These are phyloP conservation scores for Papilio gigon DNA, from an alignment of 2,888 invertebrate genomes.

Conservation along the genomic window DNA sequence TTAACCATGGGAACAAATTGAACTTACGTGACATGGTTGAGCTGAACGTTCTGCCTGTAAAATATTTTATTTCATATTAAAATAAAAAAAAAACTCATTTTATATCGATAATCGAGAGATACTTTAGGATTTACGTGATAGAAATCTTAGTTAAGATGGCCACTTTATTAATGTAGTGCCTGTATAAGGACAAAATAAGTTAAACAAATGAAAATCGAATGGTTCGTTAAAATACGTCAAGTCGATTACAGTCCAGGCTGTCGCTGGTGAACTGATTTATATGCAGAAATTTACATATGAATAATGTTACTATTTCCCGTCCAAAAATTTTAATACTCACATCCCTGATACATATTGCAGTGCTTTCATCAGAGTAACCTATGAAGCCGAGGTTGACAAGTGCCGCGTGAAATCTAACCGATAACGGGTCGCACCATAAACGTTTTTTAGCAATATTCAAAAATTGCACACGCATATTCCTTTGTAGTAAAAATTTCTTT, in stretches of 20 bases:
- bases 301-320: too few species aligned
- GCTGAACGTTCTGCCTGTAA: constrained; percentile 63
- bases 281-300: too few species aligned
- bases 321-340: constrained; percentile 57
- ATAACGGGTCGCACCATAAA: constrained; percentile 65
- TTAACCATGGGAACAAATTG: not conserved
- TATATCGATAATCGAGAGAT: too few species aligned
- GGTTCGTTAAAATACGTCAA: too few species aligned
- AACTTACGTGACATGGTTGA: constrained; percentile 74
- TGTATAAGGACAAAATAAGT: too few species aligned
- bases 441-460: constrained; percentile 64
- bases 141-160: too few species aligned
- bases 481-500: constrained; percentile 64
- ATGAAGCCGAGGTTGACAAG: constrained; percentile 60
- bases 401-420: constrained; percentile 61
- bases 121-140: too few species aligned
- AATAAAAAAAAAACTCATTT: not conserved
- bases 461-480: constrained; percentile 64
- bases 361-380: constrained; percentile 52
- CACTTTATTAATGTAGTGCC: too few species aligned
- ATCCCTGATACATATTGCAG: constrained; percentile 62
- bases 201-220: too few species aligned
- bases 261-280: too few species aligned
- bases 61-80: not conserved
- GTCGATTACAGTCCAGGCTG: too few species aligned